phyloP scores from a whole-genome alignment of 1,140 invertebrate species.

The Globodera ellingtonae region DNA sequence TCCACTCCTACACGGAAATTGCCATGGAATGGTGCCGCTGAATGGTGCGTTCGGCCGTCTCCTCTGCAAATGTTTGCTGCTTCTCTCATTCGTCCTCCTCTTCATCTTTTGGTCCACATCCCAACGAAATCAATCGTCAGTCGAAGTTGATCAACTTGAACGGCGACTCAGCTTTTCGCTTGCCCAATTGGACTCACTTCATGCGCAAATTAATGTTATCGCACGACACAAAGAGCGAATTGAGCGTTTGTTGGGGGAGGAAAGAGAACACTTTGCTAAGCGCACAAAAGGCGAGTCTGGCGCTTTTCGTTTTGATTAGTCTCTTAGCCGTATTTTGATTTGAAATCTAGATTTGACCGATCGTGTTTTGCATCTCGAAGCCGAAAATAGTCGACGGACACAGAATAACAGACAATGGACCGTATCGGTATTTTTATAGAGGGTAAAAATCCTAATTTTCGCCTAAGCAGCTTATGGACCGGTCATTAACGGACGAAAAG shows the following conservation, averaged over 20 bases:
- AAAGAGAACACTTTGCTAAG: slow-evolving; percentile 14
- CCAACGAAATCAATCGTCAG: slow-evolving; percentile 9
- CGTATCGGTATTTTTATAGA: not conserved
- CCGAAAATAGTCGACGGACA: slow-evolving; percentile 1
- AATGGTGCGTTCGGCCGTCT: slow-evolving; percentile 16
- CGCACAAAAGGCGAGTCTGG: not conserved
- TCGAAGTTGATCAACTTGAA: slow-evolving; percentile 17
- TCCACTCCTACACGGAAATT: not conserved
- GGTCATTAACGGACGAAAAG: no score
- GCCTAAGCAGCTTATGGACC: not conserved
- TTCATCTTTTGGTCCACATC: slow-evolving; percentile 16
- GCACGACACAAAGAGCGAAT: slow-evolving; percentile 26
- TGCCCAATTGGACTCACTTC: slow-evolving; percentile 14
- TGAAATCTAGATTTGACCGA: not conserved
- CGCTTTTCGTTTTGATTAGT: not conserved
- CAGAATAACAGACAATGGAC: not conserved
- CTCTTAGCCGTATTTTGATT: not conserved
- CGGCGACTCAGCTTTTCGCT: slow-evolving; percentile 15
- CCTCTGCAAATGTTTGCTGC: slow-evolving; percentile 19
- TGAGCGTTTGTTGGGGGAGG: slow-evolving; percentile 19
- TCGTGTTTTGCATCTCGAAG: slow-evolving; percentile 7
- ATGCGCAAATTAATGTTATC: slow-evolving; percentile 26
- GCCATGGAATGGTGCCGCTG: slow-evolving; percentile 29
- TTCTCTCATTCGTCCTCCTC: slow-evolving; percentile 16
- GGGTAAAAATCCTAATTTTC: no score